These are phyloP conservation scores for Peromyscus attwateri DNA, from an alignment of 2,797 vertebrate genomes.

Conservation along the genomic window DNA sequence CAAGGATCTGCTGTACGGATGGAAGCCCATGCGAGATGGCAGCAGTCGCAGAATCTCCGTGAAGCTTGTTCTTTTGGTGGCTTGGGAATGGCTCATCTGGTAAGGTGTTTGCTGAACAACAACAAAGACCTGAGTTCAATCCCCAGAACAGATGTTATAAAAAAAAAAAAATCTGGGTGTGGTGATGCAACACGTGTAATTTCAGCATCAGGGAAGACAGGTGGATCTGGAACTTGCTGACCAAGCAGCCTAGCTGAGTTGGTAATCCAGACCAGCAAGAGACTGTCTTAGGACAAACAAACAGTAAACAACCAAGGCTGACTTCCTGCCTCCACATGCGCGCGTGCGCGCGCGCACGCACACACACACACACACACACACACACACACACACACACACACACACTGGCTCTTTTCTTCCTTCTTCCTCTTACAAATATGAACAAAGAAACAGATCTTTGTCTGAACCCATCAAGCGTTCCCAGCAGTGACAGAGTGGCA, in stretches of 20 bases:
- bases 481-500: background rate
- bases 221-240: background rate
- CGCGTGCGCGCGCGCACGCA: fast-evolving
- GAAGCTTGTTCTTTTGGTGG: background rate
- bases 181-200: background rate
- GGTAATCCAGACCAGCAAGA: background rate
- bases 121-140: background rate
- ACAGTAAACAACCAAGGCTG: background rate
- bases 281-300: background rate
- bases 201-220: background rate
- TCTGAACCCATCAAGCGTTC: background rate
- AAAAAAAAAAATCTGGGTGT: background rate
- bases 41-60: background rate
- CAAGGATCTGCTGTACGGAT: background rate
- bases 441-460: background rate
- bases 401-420: background rate
- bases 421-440: background rate
- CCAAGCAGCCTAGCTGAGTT: background rate
- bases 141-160: background rate
- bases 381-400: background rate
- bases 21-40: background rate
- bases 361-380: background rate
- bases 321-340: background rate
- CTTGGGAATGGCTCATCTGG: background rate
- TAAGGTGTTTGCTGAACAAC: background rate